Evolutionary conservation across 2,113 vertebrate genomes (phyloP).

Genomic region (Brachyhypopomus occidentalis): DNA sequence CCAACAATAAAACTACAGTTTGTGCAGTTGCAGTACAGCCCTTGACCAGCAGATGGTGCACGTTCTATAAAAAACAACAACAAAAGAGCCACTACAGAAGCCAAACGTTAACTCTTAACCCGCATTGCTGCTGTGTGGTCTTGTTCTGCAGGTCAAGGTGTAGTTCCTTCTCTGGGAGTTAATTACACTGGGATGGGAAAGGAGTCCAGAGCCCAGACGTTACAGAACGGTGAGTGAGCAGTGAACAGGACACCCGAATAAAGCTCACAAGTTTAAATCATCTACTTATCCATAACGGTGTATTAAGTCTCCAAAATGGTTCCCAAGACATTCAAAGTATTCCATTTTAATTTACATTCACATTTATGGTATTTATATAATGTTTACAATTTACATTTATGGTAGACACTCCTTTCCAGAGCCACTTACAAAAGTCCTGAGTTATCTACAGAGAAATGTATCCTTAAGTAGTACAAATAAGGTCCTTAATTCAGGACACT

Average conservation of each 20-base stretch:
- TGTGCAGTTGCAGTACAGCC: neutral
- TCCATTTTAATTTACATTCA: neutral
- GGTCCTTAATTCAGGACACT: no score
- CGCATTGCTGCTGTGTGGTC: no score
- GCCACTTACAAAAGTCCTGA: no score
- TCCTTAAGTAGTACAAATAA: no score
- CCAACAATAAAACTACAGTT: neutral
- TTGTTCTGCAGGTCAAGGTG: slow-evolving; percentile 73
- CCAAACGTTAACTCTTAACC: no score
- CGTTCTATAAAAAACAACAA: neutral
- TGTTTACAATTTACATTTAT: no score
- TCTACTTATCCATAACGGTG: neutral
- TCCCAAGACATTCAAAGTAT: no score
- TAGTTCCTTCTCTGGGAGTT: slow-evolving; percentile 80
- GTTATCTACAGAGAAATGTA: no score
- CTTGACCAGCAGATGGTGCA: neutral
- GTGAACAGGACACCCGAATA: neutral
- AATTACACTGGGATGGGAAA: slow-evolving; percentile 82
- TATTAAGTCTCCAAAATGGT: no score
- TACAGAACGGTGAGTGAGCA: slow-evolving; percentile 86
- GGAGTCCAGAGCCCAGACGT: slow-evolving; percentile 89
- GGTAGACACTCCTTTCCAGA: no score
- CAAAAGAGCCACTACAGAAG: no score
- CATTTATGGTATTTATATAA: neutral
- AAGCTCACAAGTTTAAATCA: neutral